Conservation (phyloP, 37 sponge, comb jelly and placozoan species). For the Petrosia ficiformis region DNA sequence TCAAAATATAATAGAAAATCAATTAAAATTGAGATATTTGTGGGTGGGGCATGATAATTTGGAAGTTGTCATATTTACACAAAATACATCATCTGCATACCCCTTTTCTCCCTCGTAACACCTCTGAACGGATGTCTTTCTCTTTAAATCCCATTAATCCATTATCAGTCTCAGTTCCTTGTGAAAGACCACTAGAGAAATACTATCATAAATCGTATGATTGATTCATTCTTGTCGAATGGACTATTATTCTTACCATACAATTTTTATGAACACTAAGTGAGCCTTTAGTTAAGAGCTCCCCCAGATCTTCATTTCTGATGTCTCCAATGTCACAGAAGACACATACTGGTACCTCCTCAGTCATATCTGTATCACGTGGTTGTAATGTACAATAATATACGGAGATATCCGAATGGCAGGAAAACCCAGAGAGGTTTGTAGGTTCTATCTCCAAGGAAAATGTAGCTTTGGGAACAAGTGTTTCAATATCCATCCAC, state of each 20-base stretch:
- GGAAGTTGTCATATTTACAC: too few relatives aligned
- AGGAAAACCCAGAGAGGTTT: neutral
- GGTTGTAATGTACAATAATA: too few relatives aligned
- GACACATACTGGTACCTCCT: too few relatives aligned
- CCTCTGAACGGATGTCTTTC: conserved; percentile 23
- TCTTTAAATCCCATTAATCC: conserved; percentile 19
- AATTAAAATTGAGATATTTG: too few relatives aligned
- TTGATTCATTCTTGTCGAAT: neutral
- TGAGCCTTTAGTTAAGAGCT: neutral
- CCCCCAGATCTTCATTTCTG: conserved; percentile 4
- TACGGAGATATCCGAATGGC: neutral
- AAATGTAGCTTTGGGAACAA: neutral
- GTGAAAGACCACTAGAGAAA: conserved; percentile 33
- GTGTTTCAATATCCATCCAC: neutral
- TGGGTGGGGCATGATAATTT: too few relatives aligned
- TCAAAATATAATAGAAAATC: neutral
- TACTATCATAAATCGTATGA: conserved; percentile 12
- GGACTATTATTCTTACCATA: conserved; percentile 6
- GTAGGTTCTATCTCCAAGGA: conserved; percentile 8
- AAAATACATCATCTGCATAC: too few relatives aligned
- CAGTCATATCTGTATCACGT: too few relatives aligned
- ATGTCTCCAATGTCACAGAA: conserved; percentile 13
- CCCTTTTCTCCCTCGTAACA: conserved; percentile 4
- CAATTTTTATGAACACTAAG: conserved; percentile 34
- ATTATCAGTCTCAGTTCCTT: conserved; percentile 12